phyloP scores from a whole-genome alignment of 1,140 invertebrate species.

The Drosophila novamexicana region DNA sequence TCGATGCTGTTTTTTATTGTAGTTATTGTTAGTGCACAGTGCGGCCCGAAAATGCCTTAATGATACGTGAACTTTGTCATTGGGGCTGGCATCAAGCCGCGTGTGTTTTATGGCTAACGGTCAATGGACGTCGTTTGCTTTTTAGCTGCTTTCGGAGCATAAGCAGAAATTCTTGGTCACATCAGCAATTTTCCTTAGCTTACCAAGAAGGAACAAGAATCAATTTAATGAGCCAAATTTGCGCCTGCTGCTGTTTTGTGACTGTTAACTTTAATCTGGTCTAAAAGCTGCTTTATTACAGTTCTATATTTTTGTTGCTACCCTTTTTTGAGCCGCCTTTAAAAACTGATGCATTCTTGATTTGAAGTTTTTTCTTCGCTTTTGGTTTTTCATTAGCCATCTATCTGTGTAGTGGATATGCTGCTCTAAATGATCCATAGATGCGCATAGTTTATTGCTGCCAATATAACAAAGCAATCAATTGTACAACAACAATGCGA shows the following conservation, averaged over 20 bases:
- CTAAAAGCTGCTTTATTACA: constrained; percentile 73
- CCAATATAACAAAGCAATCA: constrained; percentile 71
- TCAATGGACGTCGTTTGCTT: constrained; percentile 57
- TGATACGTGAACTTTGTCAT: constrained; percentile 73
- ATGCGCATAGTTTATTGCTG: constrained; percentile 38
- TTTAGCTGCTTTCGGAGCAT: constrained; percentile 45
- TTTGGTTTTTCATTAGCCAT: constrained; percentile 29
- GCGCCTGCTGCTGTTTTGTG: constrained; percentile 56
- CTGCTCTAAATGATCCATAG: constrained; percentile 26
- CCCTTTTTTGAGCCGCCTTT: constrained; percentile 10
- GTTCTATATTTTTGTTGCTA: constrained; percentile 27
- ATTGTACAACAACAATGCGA: constrained; percentile 61
- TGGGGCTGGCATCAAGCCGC: constrained; percentile 64
- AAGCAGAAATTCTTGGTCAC: constrained; percentile 42
- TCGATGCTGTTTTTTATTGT: constrained; percentile 16
- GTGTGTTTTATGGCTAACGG: constrained; percentile 78
- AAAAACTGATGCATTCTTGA: neutral
- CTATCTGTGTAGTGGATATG: constrained; percentile 14
- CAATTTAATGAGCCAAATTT: constrained; percentile 74
- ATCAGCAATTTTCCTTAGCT: constrained; percentile 65
- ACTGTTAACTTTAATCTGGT: constrained; percentile 67
- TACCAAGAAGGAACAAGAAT: constrained; percentile 17
- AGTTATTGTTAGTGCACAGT: constrained; percentile 44
- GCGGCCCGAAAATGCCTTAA: constrained; percentile 57
- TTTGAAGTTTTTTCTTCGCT: neutral